Evolutionary conservation across 1,140 invertebrate genomes (phyloP), one percentile per base, ranked within the genome.

Genomic region (Drosophila guanche): DNA sequence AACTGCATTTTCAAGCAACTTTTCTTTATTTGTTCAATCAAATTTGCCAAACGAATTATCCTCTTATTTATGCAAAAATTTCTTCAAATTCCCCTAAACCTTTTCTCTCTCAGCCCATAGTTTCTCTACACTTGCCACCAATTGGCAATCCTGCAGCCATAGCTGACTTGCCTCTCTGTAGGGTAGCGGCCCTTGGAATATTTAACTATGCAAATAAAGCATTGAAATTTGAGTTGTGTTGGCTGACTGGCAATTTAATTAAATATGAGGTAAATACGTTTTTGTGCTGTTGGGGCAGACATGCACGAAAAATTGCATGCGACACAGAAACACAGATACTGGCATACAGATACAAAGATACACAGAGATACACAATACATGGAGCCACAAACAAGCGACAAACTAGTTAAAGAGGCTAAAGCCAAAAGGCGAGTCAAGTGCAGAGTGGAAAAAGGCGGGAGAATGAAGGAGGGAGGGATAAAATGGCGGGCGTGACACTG

Each of bases 221-320:
- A 77, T 77, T 80, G 81, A 57, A 86, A 67, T 77, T 66, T 77
- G 54, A 45, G 61, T 86, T 79, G 80, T 48, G 59, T 72, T 86
- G 65, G 16, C 16, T 20, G 16, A 20, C 16, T 20, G 16, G 73
- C 57, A 81, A 80, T 85, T 85, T 75, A 81, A 88, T 86, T 86
- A 86, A 86, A 85, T 81, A 86, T 81, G 77, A 81, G 81, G 81
- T 74, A 80, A 86, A 74, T 74, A 70, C 81, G 79, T 67, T 80
- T 61, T 45, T 47, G 59, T 40, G 47, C 47, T 56, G 72, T 55
- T 62, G 57, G 68, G 16, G 16, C 16, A 20, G 16, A 77, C 81
- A 85, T 77, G 60, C 77, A 86, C 74, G 33, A 84, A 80, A 86
- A 79, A 85, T 68, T 84, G 79, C 79, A 83, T 76, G 79, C 47